Evolutionary conservation across 2,888 invertebrate genomes (phyloP), one percentile per base, ranked within the genome.

Genomic region (Molanna angustata): DNA sequence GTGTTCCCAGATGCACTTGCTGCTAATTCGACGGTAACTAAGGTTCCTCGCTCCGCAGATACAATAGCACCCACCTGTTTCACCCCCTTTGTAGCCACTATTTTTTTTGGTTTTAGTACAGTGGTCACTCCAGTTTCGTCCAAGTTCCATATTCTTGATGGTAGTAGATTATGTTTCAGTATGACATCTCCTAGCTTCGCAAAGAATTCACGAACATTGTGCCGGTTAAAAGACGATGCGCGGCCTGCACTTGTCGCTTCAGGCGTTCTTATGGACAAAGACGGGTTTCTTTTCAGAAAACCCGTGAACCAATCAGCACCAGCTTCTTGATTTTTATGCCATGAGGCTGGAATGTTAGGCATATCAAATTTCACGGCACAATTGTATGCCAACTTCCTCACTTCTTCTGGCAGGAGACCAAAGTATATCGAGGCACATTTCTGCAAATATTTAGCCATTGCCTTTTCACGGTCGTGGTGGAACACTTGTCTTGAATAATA

Each of bases 41-140:
- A n/a, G n/a, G n/a, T n/a, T n/a, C n/a, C n/a, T n/a, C n/a, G n/a
- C n/a, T n/a, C n/a, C n/a, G n/a, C n/a, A n/a, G n/a, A n/a, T n/a
- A n/a, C n/a, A n/a, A n/a, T n/a, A n/a, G n/a, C n/a, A n/a, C n/a
- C n/a, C n/a, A n/a, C n/a, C n/a, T n/a, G n/a, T n/a, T n/a, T n/a
- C n/a, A n/a, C n/a, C n/a, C n/a, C n/a, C n/a, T n/a, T n/a, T n/a
- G n/a, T n/a, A n/a, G n/a, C n/a, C n/a, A 64, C 62, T 16, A 41
- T 2, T 53, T 48, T 64, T 11, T 59, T 61, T 1, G 64, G 64
- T 39, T 62, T 63, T 19, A 50, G 49, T 2, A 63, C 63, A 3
- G 63, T 63, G 11, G 57, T 58, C 3, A 64, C 61, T 14, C 61
- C 63, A 21, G 62, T 64, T 37, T 65, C 63, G 53, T 63, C 63